phyloP scores from a whole-genome alignment of 2,797 vertebrate genomes.

The Molossus molossus region DNA sequence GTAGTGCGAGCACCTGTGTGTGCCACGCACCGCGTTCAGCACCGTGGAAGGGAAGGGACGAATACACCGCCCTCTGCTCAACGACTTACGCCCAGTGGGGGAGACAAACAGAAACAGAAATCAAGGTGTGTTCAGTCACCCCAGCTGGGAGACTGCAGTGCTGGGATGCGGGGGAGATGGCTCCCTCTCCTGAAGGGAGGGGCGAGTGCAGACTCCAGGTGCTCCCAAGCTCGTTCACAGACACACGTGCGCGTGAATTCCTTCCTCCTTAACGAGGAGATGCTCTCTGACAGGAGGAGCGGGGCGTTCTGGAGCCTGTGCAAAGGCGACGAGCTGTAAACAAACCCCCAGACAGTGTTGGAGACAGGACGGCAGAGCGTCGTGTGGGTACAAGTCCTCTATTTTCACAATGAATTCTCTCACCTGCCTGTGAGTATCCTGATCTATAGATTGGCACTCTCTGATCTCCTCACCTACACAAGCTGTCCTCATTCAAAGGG shows the following conservation, averaged over 20 bases:
- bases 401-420: background rate
- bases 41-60: background rate
- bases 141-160: background rate
- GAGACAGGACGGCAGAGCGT: background rate
- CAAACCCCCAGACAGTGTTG: background rate
- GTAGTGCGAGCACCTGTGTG: background rate
- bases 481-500: background rate
- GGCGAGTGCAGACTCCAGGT: background rate
- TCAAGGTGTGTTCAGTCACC: background rate
- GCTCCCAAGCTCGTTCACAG: background rate
- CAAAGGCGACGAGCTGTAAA: background rate
- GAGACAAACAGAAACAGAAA: conserved; percentile 8
- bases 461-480: background rate
- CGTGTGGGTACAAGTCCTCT: background rate
- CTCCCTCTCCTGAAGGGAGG: background rate
- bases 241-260: background rate
- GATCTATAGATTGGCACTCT: background rate
- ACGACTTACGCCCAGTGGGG: background rate
- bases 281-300: background rate
- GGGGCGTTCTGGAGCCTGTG: background rate
- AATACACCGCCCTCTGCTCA: background rate
- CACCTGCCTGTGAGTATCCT: background rate
- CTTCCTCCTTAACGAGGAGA: background rate
- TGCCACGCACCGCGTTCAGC: background rate
- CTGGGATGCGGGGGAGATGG: background rate